phyloP scores from a whole-genome alignment of 2,888 invertebrate species.

The Neuroscelio doddi region DNA sequence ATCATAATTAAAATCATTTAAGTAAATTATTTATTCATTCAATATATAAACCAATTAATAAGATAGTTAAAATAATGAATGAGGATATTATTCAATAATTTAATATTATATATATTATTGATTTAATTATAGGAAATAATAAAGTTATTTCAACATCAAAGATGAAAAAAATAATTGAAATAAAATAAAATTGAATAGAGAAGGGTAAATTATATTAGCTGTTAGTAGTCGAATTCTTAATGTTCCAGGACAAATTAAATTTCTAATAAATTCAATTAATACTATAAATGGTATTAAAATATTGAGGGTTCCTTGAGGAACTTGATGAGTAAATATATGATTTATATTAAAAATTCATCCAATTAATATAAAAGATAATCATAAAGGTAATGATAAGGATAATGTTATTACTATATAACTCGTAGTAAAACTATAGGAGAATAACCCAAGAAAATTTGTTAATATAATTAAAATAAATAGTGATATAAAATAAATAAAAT shows the following conservation, averaged over 20 bases:
- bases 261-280: conserved; percentile 83
- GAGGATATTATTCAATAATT: conserved; percentile 1
- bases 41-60: conserved; percentile 73
- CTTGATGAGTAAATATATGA: conserved; percentile 80
- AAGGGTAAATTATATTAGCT: conserved; percentile 84
- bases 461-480: conserved; percentile 77
- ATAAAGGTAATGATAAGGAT: conserved; percentile 77
- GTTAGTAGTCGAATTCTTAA: conserved; percentile 81
- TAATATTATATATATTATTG: conserved; percentile 61
- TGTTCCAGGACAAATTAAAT: conserved; percentile 81
- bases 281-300: conserved; percentile 82
- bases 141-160: conserved; percentile 83
- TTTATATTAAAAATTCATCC: conserved; percentile 76
- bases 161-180: conserved; percentile 81
- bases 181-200: conserved; percentile 78
- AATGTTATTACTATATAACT: conserved; percentile 78
- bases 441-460: conserved; percentile 81
- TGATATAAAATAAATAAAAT: conserved; percentile 74
- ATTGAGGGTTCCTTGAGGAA: conserved; percentile 79
- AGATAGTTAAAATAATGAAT: conserved; percentile 67
- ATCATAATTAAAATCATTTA: conserved; percentile 26
- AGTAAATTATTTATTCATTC: conserved; percentile 37
- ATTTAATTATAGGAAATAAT: conserved; percentile 76
- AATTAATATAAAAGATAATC: conserved; percentile 79
- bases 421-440: conserved; percentile 82